Evolutionary conservation across 2,113 vertebrate genomes (phyloP).

Genomic region (Rallus limicola): DNA sequence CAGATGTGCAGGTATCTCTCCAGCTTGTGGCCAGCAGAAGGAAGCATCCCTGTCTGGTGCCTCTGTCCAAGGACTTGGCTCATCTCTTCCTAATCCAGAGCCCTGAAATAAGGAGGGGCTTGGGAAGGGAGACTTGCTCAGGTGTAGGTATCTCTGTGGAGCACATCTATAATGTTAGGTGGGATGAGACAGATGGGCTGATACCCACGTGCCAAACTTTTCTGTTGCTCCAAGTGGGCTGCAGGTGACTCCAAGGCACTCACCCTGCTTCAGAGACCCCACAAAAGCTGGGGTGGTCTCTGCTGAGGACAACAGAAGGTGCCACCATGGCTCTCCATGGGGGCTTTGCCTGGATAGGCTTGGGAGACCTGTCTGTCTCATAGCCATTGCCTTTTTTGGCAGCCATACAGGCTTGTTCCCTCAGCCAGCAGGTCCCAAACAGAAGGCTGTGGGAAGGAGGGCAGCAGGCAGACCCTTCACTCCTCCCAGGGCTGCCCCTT

Average conservation of each 20-base stretch:
- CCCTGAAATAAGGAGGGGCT: not conserved
- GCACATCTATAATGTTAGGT: not conserved
- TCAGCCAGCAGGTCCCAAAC: not conserved
- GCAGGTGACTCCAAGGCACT: not conserved
- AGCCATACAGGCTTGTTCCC: not conserved
- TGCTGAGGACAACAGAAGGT: not conserved
- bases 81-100: not conserved
- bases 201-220: not conserved
- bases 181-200: not conserved
- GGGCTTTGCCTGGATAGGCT: not conserved
- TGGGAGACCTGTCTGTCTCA: not conserved
- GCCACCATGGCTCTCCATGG: fast-evolving
- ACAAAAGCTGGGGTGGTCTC: not conserved
- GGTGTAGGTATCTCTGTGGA: not conserved
- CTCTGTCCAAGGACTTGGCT: not conserved
- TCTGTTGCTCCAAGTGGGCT: not conserved
- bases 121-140: not conserved
- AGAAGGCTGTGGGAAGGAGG: not conserved
- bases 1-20: not conserved
- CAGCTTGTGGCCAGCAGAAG: not conserved
- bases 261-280: not conserved
- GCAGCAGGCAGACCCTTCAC: not conserved
- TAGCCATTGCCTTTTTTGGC: not conserved
- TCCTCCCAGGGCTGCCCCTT: not conserved
- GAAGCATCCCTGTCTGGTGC: not conserved